Evolutionary conservation across 2,797 vertebrate species (phyloP), one percentile per base, ranked within the genome.

Genomic region (Pangasius krempfi): DNA sequence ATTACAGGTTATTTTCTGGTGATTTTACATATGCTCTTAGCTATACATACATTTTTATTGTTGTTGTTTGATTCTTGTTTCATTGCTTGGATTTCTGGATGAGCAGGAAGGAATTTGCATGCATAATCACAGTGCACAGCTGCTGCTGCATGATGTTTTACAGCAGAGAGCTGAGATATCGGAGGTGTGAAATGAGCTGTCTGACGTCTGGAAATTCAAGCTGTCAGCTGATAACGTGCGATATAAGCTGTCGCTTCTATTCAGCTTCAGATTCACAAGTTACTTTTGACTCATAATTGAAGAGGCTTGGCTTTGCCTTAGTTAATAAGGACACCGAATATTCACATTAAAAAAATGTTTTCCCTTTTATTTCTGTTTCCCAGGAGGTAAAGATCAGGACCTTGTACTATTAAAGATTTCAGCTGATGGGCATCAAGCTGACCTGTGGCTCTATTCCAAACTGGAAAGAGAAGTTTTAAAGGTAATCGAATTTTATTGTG

Each of bases 191-290:
- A 88, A 70, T 78, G 86, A 79, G 81, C 87, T 81, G 64, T 85
- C 75, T 86, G 86, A 91, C 88, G 81, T 84, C 78, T 87, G 66
- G 47, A 89, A 91, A 88, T 80, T 88, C 86, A 89, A 58, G 76
- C 58, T 88, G 85, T 89, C 90, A 89, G 83, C 84, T 87, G 80
- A 86, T 73, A 85, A 89, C 22, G 88, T 90, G 87, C 56, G 40
- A 87, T 81, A 86, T 81, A 89, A 87, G 86, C 82, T 89, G 70
- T 84, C 84, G 68, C 86, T 87, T 87, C 40, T 68, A 86, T 89
- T 47, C 86, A 81, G 72, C 78, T 84, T 72, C 18, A 87, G 47
- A 85, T 27, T 85, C 86, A 81, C 44, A n/a, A 84, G 58, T 87
- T 79, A 88, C 88, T 87, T 82, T 86, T 82, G 70, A 81, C 82